Evolutionary conservation across 2,113 vertebrate species (phyloP).

Genomic region (Misgurnus anguillicaudatus): DNA sequence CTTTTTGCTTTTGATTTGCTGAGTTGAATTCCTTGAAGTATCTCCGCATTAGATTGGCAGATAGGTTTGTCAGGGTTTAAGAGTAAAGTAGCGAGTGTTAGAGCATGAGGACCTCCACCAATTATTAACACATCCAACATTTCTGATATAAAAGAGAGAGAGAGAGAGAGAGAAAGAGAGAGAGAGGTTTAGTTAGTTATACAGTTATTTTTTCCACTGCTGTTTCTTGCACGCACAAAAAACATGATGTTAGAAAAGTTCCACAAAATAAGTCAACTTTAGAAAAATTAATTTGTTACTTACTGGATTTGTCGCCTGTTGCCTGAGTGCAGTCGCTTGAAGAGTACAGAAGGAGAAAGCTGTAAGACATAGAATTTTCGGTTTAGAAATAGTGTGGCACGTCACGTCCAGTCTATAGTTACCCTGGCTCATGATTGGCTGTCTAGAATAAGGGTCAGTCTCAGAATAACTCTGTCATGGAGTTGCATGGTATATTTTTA

Average conservation of each 20-base stretch:
- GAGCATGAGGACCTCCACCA: constrained; percentile 74
- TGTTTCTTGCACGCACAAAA: background rate
- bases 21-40: constrained; percentile 53
- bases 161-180: background rate
- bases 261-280: background rate
- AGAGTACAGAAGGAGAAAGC: background rate
- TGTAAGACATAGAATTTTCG: constrained; percentile 11
- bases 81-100: constrained; percentile 73
- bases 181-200: background rate
- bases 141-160: constrained; percentile 29
- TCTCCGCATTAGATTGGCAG: background rate
- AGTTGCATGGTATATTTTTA: constrained; percentile 12
- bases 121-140: constrained; percentile 75
- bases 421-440: constrained; percentile 38
- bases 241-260: background rate
- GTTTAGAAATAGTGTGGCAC: background rate
- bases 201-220: background rate
- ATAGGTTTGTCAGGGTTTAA: constrained; percentile 51
- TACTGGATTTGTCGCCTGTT: background rate
- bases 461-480: constrained; percentile 51
- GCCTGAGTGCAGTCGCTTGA: background rate
- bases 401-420: constrained; percentile 36
- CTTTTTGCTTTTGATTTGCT: constrained; percentile 50
- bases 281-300: background rate
- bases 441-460: background rate